Evolutionary conservation across 2,888 invertebrate species (phyloP).

Genomic region (Epistrophe grossulariae): DNA sequence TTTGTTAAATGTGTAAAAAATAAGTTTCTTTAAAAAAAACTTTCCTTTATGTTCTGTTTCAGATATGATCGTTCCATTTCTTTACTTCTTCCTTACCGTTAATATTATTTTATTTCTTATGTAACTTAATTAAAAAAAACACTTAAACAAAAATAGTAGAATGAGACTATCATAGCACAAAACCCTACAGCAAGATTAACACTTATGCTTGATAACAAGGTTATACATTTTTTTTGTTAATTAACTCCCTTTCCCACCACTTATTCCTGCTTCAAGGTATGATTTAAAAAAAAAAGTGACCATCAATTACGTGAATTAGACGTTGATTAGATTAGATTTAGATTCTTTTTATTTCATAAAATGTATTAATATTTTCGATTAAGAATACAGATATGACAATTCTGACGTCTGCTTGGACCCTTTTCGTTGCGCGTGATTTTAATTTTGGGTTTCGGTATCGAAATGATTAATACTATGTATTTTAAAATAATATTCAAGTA

Average conservation of each 20-base stretch:
- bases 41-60: conserved; percentile 40
- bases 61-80: conserved; percentile 70
- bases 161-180: background rate
- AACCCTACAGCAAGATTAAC: background rate
- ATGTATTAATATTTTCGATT: too few relatives aligned
- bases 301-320: background rate
- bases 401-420: too few relatives aligned
- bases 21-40: conserved; percentile 41
- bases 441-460: too few relatives aligned
- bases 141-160: conserved; percentile 18
- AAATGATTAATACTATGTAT: too few relatives aligned
- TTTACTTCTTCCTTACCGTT: conserved; percentile 37
- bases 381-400: too few relatives aligned
- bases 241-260: too few relatives aligned
- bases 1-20: conserved; percentile 50
- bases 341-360: too few relatives aligned
- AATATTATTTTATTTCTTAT: background rate
- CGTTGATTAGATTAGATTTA: background rate
- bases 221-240: too few relatives aligned
- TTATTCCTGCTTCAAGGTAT: too few relatives aligned
- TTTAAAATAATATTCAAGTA: too few relatives aligned
- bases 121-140: conserved; percentile 8
- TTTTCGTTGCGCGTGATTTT: too few relatives aligned
- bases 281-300: too few relatives aligned
- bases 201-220: background rate